Evolutionary conservation across 2,797 vertebrate genomes (phyloP), one percentile per base, ranked within the genome.

Genomic region (Eulemur rubriventer): DNA sequence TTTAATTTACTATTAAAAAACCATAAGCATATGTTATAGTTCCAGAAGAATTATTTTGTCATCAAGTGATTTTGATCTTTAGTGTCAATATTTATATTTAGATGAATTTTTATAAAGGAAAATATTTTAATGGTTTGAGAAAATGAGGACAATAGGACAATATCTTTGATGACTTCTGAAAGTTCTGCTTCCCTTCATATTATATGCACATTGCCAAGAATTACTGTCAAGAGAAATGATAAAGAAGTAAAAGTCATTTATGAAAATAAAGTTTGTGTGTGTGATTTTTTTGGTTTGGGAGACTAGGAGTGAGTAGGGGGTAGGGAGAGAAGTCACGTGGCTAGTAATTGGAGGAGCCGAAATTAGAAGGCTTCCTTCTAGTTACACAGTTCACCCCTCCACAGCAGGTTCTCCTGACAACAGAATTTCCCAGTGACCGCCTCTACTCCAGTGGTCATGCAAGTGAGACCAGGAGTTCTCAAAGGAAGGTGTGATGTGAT

Each of bases 81-180:
- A 98, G 98, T 98, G 98, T 99, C 98, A 98, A 98, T 99, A 98
- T 99, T 99, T 99, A 97, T 98, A 99, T 98, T 98, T 98, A 98
- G 98, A 99, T 98, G 98, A 98, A 97, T 99, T 99, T 99, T 98
- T 99, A 99, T 99, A 99, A 99, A 98, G 98, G 96, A 98, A 98
- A 98, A 97, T 99, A 98, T 99, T 99, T 99, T 98, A 98, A 98
- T 96, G 98, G 98, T 98, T 98, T 89, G 95, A 97, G 98, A 98
- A 97, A 98, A 98, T 91, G 96, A 98, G 97, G 97, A 98, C 78
- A 96, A 86, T 95, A 97, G 89, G 94, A 96, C 89, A 92, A 92
- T 97, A 97, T 98, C 96, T 98, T 98, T 97, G 97, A 98, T 95
- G 97, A 95, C 98, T 96, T 98, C 96, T 96, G 96, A 97, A 98